A percentile compares a stretch with the other conserved stretches of the same genome.
phyloP scores from a whole-genome alignment of 2,113 vertebrate species.

The Pterocles burchelli region DNA sequence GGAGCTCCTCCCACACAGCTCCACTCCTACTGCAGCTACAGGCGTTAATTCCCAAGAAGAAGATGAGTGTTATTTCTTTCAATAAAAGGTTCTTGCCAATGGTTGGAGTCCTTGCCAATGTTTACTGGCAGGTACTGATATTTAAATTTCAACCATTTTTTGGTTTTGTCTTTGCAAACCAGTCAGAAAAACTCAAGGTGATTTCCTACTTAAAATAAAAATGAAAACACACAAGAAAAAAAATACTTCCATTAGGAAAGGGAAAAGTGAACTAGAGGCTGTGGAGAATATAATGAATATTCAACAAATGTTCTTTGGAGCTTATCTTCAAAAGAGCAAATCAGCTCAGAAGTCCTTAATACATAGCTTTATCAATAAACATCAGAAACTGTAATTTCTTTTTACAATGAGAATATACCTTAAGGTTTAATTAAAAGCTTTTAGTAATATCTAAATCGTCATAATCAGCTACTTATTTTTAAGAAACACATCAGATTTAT shows the following conservation, averaged over 20 bases:
- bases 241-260: background rate
- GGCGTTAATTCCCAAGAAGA: background rate
- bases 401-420: constrained; percentile 58
- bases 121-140: background rate
- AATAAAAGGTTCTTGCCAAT: background rate
- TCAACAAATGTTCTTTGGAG: constrained; percentile 34
- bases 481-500: constrained; percentile 52
- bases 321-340: constrained; percentile 73
- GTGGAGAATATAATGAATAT: constrained; percentile 43
- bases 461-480: constrained; percentile 3
- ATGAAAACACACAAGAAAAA: background rate
- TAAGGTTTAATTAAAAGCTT: constrained; percentile 70
- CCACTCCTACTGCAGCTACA: background rate
- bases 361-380: constrained; percentile 66
- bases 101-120: background rate
- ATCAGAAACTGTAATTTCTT: constrained; percentile 57
- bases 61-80: background rate
- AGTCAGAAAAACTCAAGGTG: background rate
- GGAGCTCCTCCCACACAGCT: constrained; percentile 3
- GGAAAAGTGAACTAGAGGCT: background rate
- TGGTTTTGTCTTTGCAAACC: background rate
- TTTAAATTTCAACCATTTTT: constrained; percentile 20
- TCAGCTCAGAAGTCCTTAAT: constrained; percentile 59
- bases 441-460: constrained; percentile 37
- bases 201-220: background rate